Base-by-base conservation (phyloP, 1,140 invertebrate species). In the Goniozus legneri region DNA sequence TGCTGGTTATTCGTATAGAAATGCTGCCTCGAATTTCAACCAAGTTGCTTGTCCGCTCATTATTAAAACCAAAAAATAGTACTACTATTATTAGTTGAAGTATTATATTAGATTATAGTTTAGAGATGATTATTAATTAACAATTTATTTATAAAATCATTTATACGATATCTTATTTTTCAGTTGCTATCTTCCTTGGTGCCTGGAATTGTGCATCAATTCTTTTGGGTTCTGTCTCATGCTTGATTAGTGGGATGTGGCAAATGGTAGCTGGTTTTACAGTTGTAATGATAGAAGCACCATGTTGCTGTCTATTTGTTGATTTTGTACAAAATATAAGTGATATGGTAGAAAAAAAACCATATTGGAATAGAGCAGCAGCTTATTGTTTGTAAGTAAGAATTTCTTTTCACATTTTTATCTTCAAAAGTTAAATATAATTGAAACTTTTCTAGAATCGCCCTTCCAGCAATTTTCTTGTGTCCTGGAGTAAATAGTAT, bases 301-400 rank as follows among this genome's bases (percentile, higher is more conserved):
- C 94, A 0, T 96, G 90, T 69, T 96, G 93, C 76, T 97, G 93
- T 74, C 81, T 92, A 69, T 97, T 94, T 75, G 83, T 97, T 52
- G 93, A 96, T 66, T 89, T 92, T 77, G 91, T 95, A 45, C 88
- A 93, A 72, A 82, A 80, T 43, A 76, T 95, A 18, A 87, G 89
- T 35, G 83, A 85, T 58, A 86, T 82, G 71, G 83, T 91, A 33
- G 92, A 97, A 58, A 78, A 81, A 33, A 82, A 88, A 57, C 90
- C 92, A 2, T 85, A 90, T 69, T 97, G 91, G 87, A 88, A 95
- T 62, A 88, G 92, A 77, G 93, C 90, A n/a, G 82, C 82, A 7
- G 79, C 84, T 38, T 97, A 96, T 77, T 80, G 88, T 58, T 65
- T 82, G 93, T 96, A 80, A 86, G 87, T 84, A 8, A 8, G 6